Evolutionary conservation across 2,113 vertebrate species (phyloP).

Genomic region (Coturnix japonica): DNA sequence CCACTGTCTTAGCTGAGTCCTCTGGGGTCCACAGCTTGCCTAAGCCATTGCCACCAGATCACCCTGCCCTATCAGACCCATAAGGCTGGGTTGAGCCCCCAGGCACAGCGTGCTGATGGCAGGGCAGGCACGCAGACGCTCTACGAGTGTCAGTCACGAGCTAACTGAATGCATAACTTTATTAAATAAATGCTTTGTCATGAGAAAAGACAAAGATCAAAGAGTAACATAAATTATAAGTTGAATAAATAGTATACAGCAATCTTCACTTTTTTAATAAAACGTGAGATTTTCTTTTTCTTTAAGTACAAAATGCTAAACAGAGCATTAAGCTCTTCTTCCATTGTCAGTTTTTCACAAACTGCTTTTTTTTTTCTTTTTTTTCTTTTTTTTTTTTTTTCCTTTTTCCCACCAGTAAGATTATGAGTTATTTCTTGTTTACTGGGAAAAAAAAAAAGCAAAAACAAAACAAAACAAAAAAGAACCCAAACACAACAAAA

Average conservation of each 20-base stretch:
- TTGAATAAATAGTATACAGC: slow-evolving; percentile 99
- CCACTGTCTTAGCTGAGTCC: neutral
- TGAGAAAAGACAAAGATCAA: slow-evolving; percentile 98
- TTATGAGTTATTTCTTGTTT: slow-evolving; percentile 87
- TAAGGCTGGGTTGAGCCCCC: neutral
- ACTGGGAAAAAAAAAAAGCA: slow-evolving; percentile 65
- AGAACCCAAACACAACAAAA: slow-evolving; percentile 14
- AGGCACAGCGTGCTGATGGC: neutral
- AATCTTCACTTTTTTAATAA: slow-evolving; percentile 97
- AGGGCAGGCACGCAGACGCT: neutral
- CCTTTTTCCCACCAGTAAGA: slow-evolving; percentile 81
- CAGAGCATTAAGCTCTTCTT: slow-evolving; percentile 86
- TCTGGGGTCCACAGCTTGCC: neutral
- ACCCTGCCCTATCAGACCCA: neutral
- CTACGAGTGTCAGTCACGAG: slow-evolving; percentile 54
- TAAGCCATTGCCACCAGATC: neutral
- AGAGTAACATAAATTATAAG: slow-evolving; percentile 99
- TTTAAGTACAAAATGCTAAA: slow-evolving; percentile 95
- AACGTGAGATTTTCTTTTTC: slow-evolving; percentile 91
- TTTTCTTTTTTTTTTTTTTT: slow-evolving; percentile 67
- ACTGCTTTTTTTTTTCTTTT: slow-evolving; percentile 77
- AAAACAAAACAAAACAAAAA: neutral
- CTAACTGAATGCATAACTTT: slow-evolving; percentile 98
- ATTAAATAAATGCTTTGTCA: slow-evolving; percentile 99
- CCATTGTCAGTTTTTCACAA: slow-evolving; percentile 84